Base-by-base conservation (phyloP, 2,113 vertebrate species). In the Megalops atlanticus region DNA sequence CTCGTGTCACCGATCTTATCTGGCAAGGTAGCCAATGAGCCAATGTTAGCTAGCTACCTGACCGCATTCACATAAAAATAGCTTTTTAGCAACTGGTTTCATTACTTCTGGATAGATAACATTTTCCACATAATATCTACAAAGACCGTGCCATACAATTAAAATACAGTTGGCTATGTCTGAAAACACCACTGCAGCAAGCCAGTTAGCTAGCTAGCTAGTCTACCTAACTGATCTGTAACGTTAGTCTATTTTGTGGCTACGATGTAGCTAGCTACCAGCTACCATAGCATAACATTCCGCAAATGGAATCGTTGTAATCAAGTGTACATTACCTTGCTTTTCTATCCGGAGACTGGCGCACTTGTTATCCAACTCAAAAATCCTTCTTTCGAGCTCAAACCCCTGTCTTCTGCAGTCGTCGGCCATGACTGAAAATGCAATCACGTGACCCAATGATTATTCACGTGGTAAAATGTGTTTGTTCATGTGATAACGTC, bases 371-470 rank as follows among this genome's bases (percentile, higher is more conserved):
- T 95, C 94, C 83, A 94, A 87, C 91, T 95, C 92, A 80, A 93
- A 92, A 87, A 95, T 93, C 89, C 94, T 90, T 90, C 92, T 93
- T 89, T 95, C 93, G 89, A 94, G 92, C 92, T 94, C 94, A 77
- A 94, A 89, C 21, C 91, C 92, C 84, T 92, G 93, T 91, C 93
- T 90, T 87, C 92, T 94, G 90, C 91, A 93, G 83, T 94, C 93
- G 93, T 94, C 94, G 83, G 93, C 94, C 94, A 95, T 95, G 91
- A 93, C 92, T 93, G 80, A 88, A 90, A 89, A 85, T 84, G 70
- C 69, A 33, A 89, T 41, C 39, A 39, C 27, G 69, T 21, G 18
- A 33, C 27, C 27, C 69, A 71, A 58, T 58, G 24, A n/a, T 58
- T n/a, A 58, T 58, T 58, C 54, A 58, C 69, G 33, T 71, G 69